Conservation (phyloP, 1,140 invertebrate genomes). For the Ridgeia piscesae region DNA sequence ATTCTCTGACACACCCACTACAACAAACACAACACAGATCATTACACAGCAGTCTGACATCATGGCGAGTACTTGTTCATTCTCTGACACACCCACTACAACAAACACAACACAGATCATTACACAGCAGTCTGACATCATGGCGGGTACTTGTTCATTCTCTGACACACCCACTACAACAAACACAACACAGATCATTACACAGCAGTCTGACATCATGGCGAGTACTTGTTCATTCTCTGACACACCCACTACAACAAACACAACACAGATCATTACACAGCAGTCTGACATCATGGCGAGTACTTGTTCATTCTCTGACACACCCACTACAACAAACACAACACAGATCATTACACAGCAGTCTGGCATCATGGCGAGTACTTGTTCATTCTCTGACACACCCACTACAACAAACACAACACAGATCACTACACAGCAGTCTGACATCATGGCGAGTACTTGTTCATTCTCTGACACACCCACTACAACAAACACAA, state of each 20-base stretch:
- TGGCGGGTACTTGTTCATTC: background rate
- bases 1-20: constrained; percentile 13
- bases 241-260: background rate
- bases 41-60: constrained; percentile 30
- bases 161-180: background rate
- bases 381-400: background rate
- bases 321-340: background rate
- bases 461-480: constrained; percentile 12
- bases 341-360: background rate
- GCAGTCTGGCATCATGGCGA: background rate
- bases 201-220: too few species aligned
- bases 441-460: constrained; percentile 34
- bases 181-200: background rate
- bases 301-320: background rate
- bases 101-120: background rate
- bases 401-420: background rate
- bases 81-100: constrained; percentile 9
- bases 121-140: too few species aligned
- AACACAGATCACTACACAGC: constrained; percentile 39
- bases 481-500: background rate
- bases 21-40: background rate
- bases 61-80: background rate
- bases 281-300: too few species aligned
- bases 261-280: too few species aligned
- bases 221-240: background rate